These are phyloP conservation scores for Drosophila micromelanica DNA, from an alignment of 1,140 invertebrate genomes.

Conservation along the genomic window DNA sequence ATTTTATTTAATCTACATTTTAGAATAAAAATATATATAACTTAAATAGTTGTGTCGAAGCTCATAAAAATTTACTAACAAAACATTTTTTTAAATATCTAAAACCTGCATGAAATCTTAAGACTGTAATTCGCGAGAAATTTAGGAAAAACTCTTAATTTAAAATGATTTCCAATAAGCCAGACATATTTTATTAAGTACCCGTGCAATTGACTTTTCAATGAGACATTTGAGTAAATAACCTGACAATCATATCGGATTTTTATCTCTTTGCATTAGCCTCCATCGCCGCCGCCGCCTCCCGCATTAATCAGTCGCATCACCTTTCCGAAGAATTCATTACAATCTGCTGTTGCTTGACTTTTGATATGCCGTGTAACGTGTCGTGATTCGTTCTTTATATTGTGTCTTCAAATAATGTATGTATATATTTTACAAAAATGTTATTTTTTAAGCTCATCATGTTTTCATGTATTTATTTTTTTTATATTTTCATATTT, in stretches of 20 bases:
- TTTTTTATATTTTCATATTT: conserved; percentile 33
- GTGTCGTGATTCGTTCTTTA: conserved; percentile 23
- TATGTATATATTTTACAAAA: conserved; percentile 11
- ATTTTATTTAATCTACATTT: too few relatives aligned
- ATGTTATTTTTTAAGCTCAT: conserved; percentile 30
- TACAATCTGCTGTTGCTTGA: conserved; percentile 14
- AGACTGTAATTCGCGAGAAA: too few relatives aligned
- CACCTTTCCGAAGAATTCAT: conserved; percentile 17
- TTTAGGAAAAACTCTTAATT: too few relatives aligned
- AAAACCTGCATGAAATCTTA: too few relatives aligned
- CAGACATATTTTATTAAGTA: not conserved
- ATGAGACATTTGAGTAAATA: not conserved
- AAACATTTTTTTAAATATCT: too few relatives aligned
- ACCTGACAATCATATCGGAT: conserved; percentile 6
- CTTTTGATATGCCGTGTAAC: conserved; percentile 8
- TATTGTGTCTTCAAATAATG: conserved; percentile 1
- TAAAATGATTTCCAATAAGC: not conserved
- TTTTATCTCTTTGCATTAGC: not conserved
- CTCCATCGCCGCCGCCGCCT: not conserved
- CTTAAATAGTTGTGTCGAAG: too few relatives aligned
- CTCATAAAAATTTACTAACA: too few relatives aligned
- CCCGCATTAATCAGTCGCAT: not conserved
- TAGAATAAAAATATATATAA: too few relatives aligned
- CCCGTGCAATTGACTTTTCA: conserved; percentile 2
- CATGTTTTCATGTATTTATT: not conserved